These are phyloP conservation scores for Trachemys scripta DNA, from an alignment of 2,113 vertebrate species.

Conservation along the genomic window DNA sequence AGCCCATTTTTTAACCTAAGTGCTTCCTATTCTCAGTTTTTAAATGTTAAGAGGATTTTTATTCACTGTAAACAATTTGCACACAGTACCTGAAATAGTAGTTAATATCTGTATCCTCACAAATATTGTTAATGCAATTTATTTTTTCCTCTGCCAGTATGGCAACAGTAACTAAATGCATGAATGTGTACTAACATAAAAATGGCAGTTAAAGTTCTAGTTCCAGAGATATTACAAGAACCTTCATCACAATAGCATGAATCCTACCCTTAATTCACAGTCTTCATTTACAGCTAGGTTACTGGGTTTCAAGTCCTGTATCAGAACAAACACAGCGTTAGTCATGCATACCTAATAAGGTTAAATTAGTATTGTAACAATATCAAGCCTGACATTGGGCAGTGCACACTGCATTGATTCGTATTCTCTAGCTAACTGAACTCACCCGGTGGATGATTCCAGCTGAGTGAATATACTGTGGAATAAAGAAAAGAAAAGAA, in stretches of 20 bases:
- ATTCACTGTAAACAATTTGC: background rate
- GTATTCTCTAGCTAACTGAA: slow-evolving; percentile 15
- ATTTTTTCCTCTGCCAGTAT: background rate
- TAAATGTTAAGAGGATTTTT: background rate
- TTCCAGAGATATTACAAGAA: background rate
- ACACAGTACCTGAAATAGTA: background rate
- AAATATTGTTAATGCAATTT: background rate
- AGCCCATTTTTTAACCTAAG: background rate
- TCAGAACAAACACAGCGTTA: slow-evolving; percentile 18
- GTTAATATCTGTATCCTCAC: background rate
- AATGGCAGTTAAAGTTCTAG: background rate
- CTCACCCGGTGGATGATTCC: slow-evolving; percentile 98
- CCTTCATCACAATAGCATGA: slow-evolving; percentile 8
- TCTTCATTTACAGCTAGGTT: slow-evolving; percentile 98
- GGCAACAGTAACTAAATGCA: background rate
- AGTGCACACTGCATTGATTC: background rate
- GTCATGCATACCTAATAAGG: background rate
- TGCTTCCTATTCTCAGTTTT: background rate
- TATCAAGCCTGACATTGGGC: background rate
- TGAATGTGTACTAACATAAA: background rate
- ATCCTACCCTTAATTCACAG: slow-evolving; percentile 94
- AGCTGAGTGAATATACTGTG: slow-evolving; percentile 97
- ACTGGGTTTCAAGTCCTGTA: slow-evolving; percentile 95
- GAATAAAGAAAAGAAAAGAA: slow-evolving; percentile 4
- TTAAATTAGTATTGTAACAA: background rate